A percentile compares a stretch with the other conserved stretches of the same genome.
phyloP scores from a whole-genome alignment of 2,888 invertebrate genomes.

The Acanthopleura granulata region DNA sequence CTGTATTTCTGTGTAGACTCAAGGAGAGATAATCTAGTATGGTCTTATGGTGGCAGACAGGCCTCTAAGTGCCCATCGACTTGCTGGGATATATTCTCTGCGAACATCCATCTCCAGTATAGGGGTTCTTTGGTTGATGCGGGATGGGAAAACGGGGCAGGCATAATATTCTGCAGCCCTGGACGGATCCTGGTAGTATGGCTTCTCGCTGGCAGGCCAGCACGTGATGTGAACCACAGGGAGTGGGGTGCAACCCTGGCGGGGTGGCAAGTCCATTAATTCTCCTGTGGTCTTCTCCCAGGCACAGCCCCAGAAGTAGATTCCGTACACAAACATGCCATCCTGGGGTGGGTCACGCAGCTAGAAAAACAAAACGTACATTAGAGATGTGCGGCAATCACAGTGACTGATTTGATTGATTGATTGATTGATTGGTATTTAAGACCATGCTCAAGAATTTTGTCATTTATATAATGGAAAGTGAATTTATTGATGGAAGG shows the following conservation, averaged over 20 bases:
- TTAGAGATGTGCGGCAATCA: background rate
- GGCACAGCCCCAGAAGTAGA: constrained; percentile 69
- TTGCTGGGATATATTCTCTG: constrained; percentile 59
- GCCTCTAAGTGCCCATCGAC: constrained; percentile 66
- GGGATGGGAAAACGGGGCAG: constrained; percentile 67
- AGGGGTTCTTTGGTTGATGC: constrained; percentile 53
- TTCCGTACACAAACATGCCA: constrained; percentile 69
- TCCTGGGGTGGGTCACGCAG: constrained; percentile 69
- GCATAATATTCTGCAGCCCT: constrained; percentile 60
- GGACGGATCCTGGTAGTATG: constrained; percentile 55
- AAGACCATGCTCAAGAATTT: no score
- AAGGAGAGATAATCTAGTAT: constrained; percentile 38
- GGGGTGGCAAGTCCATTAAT: constrained; percentile 64
- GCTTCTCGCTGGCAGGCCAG: constrained; percentile 62
- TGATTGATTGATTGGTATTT: no score
- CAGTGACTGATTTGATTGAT: background rate
- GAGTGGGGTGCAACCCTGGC: constrained; percentile 56
- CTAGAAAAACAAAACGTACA: constrained; percentile 36
- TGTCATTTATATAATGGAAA: no score
- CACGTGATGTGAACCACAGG: constrained; percentile 68
- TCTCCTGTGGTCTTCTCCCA: constrained; percentile 69
- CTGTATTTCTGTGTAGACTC: no score
- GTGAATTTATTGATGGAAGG: no score
- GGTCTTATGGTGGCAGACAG: constrained; percentile 67
- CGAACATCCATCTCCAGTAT: constrained; percentile 66